Evolutionary conservation across 2,797 vertebrate species (phyloP).

Genomic region (Amniataba percoides): DNA sequence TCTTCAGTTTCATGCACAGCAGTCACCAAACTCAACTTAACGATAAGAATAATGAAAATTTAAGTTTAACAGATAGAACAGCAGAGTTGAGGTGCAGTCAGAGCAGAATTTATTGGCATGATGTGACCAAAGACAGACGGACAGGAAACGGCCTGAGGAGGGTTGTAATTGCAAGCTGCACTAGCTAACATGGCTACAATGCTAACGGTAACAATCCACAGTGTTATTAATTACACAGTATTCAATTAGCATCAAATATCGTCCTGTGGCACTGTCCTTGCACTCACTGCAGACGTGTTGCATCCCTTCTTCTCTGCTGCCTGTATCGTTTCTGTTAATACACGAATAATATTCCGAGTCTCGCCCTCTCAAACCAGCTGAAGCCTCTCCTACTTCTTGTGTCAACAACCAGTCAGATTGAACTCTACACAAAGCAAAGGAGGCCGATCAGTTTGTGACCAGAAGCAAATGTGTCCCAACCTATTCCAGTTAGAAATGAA

Average conservation of each 20-base stretch:
- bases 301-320: background rate
- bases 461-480: background rate
- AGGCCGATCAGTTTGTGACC: background rate
- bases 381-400: background rate
- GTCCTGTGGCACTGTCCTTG: background rate
- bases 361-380: background rate
- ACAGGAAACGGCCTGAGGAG: too few relatives aligned
- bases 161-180: background rate
- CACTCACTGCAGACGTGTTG: background rate
- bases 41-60: too few relatives aligned
- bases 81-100: too few relatives aligned
- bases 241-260: background rate
- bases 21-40: too few relatives aligned
- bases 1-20: too few relatives aligned
- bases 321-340: background rate
- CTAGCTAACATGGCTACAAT: background rate
- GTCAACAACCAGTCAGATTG: too few relatives aligned
- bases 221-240: too few relatives aligned
- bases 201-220: background rate
- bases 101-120: too few relatives aligned
- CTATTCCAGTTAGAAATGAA: too few relatives aligned
- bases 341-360: background rate
- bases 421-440: too few relatives aligned
- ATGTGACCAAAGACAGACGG: background rate
- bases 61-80: too few relatives aligned